Evolutionary conservation across 2,888 invertebrate species (phyloP).

Genomic region (Thyatira batis): DNA sequence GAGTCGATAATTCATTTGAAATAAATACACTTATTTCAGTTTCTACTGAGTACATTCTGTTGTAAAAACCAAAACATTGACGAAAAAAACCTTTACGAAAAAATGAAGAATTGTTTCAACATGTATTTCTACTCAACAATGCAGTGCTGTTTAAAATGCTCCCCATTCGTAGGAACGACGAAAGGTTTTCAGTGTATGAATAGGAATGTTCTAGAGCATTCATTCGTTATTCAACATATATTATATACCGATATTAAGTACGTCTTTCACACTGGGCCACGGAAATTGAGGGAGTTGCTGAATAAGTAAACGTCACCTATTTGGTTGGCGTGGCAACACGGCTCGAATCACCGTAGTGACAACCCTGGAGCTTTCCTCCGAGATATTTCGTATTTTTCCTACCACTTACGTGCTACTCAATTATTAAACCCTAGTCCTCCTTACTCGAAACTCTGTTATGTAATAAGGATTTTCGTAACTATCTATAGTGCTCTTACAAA

Average conservation of each 20-base stretch:
- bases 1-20: too few species aligned
- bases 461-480: background rate
- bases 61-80: too few species aligned
- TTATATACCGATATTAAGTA: background rate
- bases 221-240: background rate
- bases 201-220: background rate
- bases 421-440: background rate
- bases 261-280: constrained; percentile 7
- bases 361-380: background rate
- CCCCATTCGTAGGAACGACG: background rate
- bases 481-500: background rate
- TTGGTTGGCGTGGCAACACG: constrained; percentile 12
- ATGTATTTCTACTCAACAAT: background rate
- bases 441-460: background rate
- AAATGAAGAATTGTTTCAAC: background rate
- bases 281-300: constrained; percentile 16
- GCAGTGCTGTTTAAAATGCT: background rate
- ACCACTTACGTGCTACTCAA: background rate
- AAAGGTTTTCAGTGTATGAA: background rate
- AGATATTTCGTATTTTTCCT: background rate
- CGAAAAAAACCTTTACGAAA: background rate
- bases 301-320: constrained; percentile 23
- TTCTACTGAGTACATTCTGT: too few species aligned
- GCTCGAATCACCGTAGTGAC: constrained; percentile 8
- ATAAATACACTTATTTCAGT: too few species aligned